phyloP scores from a whole-genome alignment of 1,140 invertebrate genomes.

The Ips typographus region DNA sequence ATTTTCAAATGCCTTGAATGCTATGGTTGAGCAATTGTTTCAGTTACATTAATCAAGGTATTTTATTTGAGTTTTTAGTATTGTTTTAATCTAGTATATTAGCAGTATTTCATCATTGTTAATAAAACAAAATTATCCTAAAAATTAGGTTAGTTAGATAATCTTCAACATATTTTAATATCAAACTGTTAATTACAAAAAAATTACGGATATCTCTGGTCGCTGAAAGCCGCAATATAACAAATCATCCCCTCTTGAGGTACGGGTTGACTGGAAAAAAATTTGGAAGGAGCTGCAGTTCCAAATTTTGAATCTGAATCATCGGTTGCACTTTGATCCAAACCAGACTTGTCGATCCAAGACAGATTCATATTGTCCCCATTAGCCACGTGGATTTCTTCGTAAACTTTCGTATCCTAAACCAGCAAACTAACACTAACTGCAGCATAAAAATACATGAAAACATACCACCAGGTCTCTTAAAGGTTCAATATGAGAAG shows the following conservation, averaged over 20 bases:
- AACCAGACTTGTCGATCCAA: conserved; percentile 17
- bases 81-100: no score
- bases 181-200: no score
- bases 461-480: conserved; percentile 48
- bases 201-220: conserved; percentile 33
- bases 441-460: background rate
- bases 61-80: no score
- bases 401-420: conserved; percentile 38
- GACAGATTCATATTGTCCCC: conserved; percentile 31
- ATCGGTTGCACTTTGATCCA: conserved; percentile 1
- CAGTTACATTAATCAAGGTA: no score
- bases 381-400: conserved; percentile 40
- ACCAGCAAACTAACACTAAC: background rate
- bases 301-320: conserved; percentile 8
- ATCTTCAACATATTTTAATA: no score
- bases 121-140: no score
- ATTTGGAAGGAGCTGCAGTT: conserved; percentile 34
- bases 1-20: no score
- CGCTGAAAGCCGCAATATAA: conserved; percentile 44
- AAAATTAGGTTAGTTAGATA: no score
- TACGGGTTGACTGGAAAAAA: conserved; percentile 38
- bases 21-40: no score
- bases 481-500: conserved; percentile 44
- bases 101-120: no score
- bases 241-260: conserved; percentile 42